Base-by-base conservation (phyloP, 2,888 invertebrate genomes). In the Dasysyrphus tricinctus region DNA sequence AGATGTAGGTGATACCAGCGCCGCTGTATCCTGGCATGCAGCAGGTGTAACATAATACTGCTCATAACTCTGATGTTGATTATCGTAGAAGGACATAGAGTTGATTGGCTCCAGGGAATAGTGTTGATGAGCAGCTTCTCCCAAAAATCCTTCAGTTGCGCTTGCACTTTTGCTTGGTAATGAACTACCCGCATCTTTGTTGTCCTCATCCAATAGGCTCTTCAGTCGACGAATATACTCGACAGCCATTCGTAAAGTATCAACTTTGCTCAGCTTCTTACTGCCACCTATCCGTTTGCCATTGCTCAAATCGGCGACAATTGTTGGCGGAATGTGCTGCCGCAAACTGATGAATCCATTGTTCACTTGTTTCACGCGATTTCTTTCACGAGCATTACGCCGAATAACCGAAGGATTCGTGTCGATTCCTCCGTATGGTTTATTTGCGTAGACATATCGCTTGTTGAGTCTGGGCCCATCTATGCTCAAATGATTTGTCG, bases 321-420 rank as follows among this genome's bases (percentile, higher is more conserved):
- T 95, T 74, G 95, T 95, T 77, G 96, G 95, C 0, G 98, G 98
- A 88, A 98, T 97, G 91, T 97, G 97, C 89, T 97, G 97, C 12
- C 98, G 94, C 34, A 98, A 94, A 47, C 96, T 96, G 6, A 97
- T 97, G 92, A 98, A 98, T 89, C 98, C 98, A 92, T 97, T 97
- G 93, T 98, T 98, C 89, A 98, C 97, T 94, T 98, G 97, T 93
- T 98, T 98, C 88, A 98, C 98, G 88, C 98, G 95, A 92, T 98
- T 98, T 89, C 98, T 94, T 93, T 98, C 98, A 34, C 98, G 94
- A 51, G 98, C 98, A 93, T 98, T 98, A 89, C 98, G 94, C 75
- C 98, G 94, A 1, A 97, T 97, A 16, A 98, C 97, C 7, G 97
- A 96, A 72, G 97, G 96, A 82, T 96, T 96, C 90, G 96, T 96